Base-by-base conservation (phyloP, 2,113 vertebrate species). In the Pseudolaguvia tuberculata region DNA sequence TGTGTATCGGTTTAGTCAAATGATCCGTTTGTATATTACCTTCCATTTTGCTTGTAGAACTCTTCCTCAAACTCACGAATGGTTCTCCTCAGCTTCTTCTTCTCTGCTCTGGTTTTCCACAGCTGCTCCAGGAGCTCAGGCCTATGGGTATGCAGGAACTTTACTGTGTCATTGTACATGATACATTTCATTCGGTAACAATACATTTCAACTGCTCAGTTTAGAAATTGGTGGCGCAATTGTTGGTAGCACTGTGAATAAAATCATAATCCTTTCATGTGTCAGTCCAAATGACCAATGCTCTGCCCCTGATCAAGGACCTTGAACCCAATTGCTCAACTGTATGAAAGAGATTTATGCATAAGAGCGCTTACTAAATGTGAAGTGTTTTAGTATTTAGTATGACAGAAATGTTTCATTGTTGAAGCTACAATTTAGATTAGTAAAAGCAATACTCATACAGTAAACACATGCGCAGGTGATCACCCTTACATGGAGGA, bases 101-200 rank as follows among this genome's bases (percentile, higher is more conserved):
- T 98, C 86, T 98, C 96, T 82, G 95, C 93, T 90, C 94, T 91
- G 83, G 94, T 91, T 87, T 97, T 98, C 96, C 96, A 98, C 88
- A 98, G 92, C 87, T 98, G 96, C 86, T 97, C 96, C 88, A 98
- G 81, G 85, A 98, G 93, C 90, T 98, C 96, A 73, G 96, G 95
- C 95, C 96, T 98, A 85, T 70, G 85, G 82, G 81, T 4, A 79
- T 0, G 78, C 13, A 69, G 27, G 17, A 69, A 42, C 20, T 45
- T 67, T 52, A 58, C 13, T 8, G 25, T 55, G 23, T 45, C 18
- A 31, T 50, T 66, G 3, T 58, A 55, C 8, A 61, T 12, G 10
- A 2, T 42, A n/a, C 39, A 6, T 8, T 65, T n/a, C 1, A 14
- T 9, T 62, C 35, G 4, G n/a, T 10, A 35, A n/a, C 31, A 35